Base-by-base conservation (phyloP, 1,140 invertebrate species). In the Caenorhabditis brenneri region DNA sequence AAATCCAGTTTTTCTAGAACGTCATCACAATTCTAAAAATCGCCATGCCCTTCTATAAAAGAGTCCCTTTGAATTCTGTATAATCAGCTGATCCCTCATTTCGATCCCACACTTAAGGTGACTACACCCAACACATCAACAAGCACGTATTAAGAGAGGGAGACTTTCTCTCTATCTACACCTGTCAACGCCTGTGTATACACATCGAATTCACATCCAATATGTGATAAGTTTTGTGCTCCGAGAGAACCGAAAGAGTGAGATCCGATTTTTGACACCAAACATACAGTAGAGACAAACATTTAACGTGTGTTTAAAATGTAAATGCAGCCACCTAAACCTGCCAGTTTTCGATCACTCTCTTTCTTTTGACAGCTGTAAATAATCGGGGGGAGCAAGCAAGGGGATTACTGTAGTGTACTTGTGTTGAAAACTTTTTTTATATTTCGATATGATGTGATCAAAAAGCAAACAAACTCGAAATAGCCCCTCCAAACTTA, bases 261-360 rank as follows among this genome's bases (percentile, higher is more conserved):
- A n/a, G 22, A 19, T 27, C 22, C 22, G 9, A 27, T 10, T 16
- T 65, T 36, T 36, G 29, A 36, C 58, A 65, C 58, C 58, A 65
- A 19, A 33, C 58, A 65, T 36, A 65, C 33, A 65, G 19, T 22
- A 36, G 58, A 65, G 29, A 74, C 65, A 74, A 74, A 74, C 65
- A 74, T 42, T 42, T 74, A 74, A 74, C 65, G 65, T 74, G 65
- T 74, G 65, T 74, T 74, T 74, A 74, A 74, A 74, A 74, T 74
- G 65, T 74, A 74, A 74, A 74, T 74, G 19, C 5, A 6, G 39
- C 12, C 36, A 1, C 19, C 29, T n/a, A 24, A 9, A 1, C 10
- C 65, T 74, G 65, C 65, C 65, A 74, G 42, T 9, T 10, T 19
- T 31, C n/a, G n/a, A n/a, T 19, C 31, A 33, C 10, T 16, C 24